phyloP scores from a whole-genome alignment of 2,797 vertebrate genomes.

The Telmatherina bonti region DNA sequence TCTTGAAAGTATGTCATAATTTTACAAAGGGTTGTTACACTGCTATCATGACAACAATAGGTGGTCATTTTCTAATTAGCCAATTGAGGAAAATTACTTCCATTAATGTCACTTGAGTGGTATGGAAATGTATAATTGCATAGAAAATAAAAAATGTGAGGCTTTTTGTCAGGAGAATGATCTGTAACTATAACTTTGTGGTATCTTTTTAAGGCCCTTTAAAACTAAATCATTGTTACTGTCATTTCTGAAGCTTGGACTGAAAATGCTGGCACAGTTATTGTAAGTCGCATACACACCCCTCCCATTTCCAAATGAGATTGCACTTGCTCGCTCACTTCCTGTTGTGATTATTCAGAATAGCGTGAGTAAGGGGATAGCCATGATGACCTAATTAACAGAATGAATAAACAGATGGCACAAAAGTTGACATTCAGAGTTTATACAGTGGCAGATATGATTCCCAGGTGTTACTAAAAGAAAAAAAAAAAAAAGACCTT shows the following conservation, averaged over 20 bases:
- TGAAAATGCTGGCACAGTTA: not conserved
- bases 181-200: constrained; percentile 21
- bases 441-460: constrained; percentile 25
- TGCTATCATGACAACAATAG: constrained; percentile 34
- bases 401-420: constrained; percentile 31
- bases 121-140: constrained; percentile 9
- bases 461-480: constrained; percentile 17
- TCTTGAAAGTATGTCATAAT: constrained; percentile 32
- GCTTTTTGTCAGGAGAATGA: constrained; percentile 11
- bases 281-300: not conserved
- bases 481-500: constrained; percentile 4
- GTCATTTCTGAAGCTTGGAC: constrained; percentile 9
- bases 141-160: not conserved
- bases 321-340: constrained; percentile 14
- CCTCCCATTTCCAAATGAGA: not conserved
- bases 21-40: constrained; percentile 30
- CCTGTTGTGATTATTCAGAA: constrained; percentile 10
- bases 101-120: constrained; percentile 6
- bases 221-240: constrained; percentile 9
- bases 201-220: not conserved
- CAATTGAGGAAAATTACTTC: constrained; percentile 15
- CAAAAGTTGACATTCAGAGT: constrained; percentile 40
- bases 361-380: constrained; percentile 9
- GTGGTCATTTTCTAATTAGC: constrained; percentile 49
- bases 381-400: constrained; percentile 4